These are phyloP conservation scores for Ceriagrion tenellum DNA, from an alignment of 2,888 invertebrate genomes.

Conservation along the genomic window DNA sequence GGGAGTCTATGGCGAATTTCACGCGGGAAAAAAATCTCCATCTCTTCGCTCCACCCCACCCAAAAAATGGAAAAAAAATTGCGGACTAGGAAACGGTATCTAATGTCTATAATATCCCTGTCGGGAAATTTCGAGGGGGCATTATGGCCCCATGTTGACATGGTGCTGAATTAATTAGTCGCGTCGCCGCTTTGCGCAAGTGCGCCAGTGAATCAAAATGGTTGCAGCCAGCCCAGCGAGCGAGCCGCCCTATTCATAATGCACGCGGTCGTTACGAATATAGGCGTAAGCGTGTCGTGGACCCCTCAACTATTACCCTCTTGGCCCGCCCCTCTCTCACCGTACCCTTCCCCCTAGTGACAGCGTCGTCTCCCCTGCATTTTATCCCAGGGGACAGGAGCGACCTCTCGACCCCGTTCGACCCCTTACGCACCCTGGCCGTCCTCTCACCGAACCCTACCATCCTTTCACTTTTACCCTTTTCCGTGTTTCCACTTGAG, in stretches of 20 bases:
- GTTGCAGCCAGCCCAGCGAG: neutral
- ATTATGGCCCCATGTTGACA: neutral
- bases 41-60: neutral
- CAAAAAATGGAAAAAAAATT: neutral
- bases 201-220: constrained; percentile 27
- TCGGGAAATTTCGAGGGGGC: neutral
- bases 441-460: neutral
- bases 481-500: neutral
- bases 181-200: neutral
- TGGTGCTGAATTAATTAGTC: constrained; percentile 32
- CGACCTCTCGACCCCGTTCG: neutral
- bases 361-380: neutral
- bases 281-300: neutral
- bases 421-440: neutral
- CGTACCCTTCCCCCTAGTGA: neutral
- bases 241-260: neutral
- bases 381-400: neutral
- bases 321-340: neutral
- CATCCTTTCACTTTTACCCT: neutral
- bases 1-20: neutral
- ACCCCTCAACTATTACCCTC: constrained; percentile 1
- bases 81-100: neutral
- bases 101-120: neutral
- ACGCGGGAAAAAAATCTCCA: neutral
- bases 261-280: neutral